Evolutionary conservation across 2,797 vertebrate species (phyloP).

Genomic region (Parauchenoglanis punctatus): DNA sequence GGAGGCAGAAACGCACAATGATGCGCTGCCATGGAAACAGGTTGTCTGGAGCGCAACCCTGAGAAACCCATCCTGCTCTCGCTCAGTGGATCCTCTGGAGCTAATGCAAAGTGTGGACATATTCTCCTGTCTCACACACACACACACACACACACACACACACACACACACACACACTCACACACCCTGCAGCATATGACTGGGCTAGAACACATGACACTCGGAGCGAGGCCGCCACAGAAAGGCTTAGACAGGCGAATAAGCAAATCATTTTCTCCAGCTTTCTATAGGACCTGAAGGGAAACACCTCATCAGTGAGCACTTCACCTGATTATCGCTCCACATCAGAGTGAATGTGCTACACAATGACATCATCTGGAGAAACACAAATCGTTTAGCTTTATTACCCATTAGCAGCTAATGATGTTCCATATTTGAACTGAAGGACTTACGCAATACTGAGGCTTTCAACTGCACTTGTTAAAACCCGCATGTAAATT

Average conservation of each 20-base stretch:
- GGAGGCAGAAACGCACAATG: slow-evolving; percentile 39
- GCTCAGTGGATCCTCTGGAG: slow-evolving; percentile 3
- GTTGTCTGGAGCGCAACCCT: slow-evolving; percentile 34
- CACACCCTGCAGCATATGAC: slow-evolving; percentile 26
- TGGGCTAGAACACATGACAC: background rate
- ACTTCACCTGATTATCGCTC: background rate
- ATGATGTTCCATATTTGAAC: background rate
- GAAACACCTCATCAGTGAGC: background rate
- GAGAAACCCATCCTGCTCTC: slow-evolving; percentile 38
- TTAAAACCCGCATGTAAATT: background rate
- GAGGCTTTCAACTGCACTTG: background rate
- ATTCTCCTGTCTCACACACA: slow-evolving; percentile 4
- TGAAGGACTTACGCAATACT: background rate
- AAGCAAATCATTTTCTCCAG: background rate
- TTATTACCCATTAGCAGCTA: background rate
- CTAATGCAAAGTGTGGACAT: slow-evolving; percentile 11
- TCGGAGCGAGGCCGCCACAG: background rate
- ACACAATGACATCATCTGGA: background rate
- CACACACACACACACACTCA: slow-evolving; percentile 22
- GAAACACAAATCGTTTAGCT: background rate
- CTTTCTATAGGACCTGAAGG: slow-evolving; percentile 20
- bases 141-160: slow-evolving; percentile 27
- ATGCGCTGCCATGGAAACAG: slow-evolving; percentile 43
- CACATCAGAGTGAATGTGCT: background rate
- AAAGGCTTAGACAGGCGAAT: background rate